Evolutionary conservation across 2,113 vertebrate species (phyloP).

Genomic region (Mustelus asterias): DNA sequence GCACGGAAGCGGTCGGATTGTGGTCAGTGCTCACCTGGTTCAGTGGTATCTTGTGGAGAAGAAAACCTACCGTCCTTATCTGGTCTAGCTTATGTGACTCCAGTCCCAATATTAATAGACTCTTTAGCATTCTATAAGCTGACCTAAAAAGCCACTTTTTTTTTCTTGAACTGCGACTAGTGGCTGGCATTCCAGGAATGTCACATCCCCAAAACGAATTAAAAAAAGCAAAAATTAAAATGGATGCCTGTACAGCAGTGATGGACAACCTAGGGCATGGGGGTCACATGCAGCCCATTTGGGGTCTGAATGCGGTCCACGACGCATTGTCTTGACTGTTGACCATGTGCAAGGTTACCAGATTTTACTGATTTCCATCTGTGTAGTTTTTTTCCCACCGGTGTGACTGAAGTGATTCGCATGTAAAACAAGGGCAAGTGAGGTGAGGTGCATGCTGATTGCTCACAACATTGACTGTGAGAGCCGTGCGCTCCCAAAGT

Average conservation of each 20-base stretch:
- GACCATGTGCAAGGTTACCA: no score
- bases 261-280: no score
- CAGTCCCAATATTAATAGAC: background rate
- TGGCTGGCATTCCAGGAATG: background rate
- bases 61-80: background rate
- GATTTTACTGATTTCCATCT: no score
- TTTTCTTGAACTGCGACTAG: background rate
- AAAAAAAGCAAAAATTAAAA: background rate
- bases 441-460: no score
- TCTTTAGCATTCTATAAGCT: background rate
- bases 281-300: no score
- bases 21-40: background rate
- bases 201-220: background rate
- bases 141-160: background rate
- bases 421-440: no score
- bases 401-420: no score
- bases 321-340: no score
- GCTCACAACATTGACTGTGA: no score
- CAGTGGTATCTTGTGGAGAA: background rate
- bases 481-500: no score
- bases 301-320: no score
- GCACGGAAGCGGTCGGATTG: background rate
- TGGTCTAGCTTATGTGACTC: background rate
- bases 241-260: background rate
- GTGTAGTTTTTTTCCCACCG: no score